Percentiles rank a stretch among this genome's conserved stretches.
Evolutionary conservation across 2,797 vertebrate genomes (phyloP).

Genomic region (Nannoperca australis): DNA sequence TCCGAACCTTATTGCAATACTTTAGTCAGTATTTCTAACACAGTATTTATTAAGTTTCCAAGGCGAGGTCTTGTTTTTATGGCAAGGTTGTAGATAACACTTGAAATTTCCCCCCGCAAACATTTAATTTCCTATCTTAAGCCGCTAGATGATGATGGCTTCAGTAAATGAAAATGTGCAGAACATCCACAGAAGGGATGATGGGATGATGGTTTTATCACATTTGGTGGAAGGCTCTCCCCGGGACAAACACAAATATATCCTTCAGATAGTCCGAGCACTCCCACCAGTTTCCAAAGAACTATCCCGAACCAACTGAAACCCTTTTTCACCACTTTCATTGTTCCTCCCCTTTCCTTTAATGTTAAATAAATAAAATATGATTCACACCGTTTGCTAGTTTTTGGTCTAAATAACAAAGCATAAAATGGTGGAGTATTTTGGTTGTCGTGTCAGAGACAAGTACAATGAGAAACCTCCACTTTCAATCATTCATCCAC

Average conservation of each 20-base stretch:
- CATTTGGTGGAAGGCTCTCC: background rate
- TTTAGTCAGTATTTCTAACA: background rate
- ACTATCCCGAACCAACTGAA: background rate
- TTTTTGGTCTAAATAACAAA: background rate
- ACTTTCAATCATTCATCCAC: conserved; percentile 66
- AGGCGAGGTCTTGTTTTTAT: background rate
- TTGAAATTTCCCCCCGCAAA: background rate
- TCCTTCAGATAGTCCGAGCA: background rate
- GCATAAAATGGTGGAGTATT: background rate
- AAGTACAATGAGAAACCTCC: background rate
- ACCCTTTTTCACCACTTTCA: background rate
- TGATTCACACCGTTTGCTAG: too few relatives aligned
- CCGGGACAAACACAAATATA: background rate
- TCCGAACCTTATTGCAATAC: too few relatives aligned
- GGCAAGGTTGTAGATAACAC: too few relatives aligned
- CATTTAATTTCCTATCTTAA: background rate
- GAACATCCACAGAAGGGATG: background rate
- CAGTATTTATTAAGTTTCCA: background rate
- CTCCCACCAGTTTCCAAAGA: conserved; percentile 24
- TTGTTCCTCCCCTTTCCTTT: background rate
- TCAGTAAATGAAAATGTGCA: background rate
- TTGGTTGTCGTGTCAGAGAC: background rate
- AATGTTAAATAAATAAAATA: background rate
- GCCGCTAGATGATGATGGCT: background rate
- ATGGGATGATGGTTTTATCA: background rate